Conservation (phyloP, 2,113 vertebrate species). For the Lepus europaeus region DNA sequence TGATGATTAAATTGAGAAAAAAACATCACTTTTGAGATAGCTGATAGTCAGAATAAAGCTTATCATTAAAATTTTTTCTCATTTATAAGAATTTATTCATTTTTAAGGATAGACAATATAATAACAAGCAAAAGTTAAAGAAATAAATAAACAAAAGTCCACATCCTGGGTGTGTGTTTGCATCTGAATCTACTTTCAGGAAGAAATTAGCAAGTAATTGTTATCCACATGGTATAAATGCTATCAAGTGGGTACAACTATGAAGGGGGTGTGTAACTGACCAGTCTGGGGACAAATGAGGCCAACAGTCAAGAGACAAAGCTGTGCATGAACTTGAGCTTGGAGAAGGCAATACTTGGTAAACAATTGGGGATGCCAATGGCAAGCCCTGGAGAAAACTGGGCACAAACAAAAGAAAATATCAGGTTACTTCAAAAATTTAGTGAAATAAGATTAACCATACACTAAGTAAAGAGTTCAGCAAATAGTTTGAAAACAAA, state of each 20-base stretch:
- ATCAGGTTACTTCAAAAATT: no score
- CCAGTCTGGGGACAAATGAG: fast-evolving
- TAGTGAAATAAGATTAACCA: no score
- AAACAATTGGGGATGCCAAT: not conserved
- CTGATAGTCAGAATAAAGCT: not conserved
- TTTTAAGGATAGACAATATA: not conserved
- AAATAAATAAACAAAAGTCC: not conserved
- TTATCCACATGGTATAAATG: not conserved
- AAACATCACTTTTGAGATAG: not conserved
- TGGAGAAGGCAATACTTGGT: no score
- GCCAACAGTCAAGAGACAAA: not conserved
- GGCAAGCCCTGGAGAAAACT: not conserved
- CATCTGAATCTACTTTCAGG: not conserved
- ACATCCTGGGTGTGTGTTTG: not conserved
- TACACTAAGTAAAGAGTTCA: no score
- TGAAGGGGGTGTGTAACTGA: no score
- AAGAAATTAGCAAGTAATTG: not conserved
- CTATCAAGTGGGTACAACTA: not conserved
- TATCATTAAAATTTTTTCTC: not conserved
- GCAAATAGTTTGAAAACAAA: no score
- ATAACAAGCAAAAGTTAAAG: not conserved
- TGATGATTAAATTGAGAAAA: not conserved
- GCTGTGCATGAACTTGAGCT: not conserved
- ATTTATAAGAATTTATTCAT: not conserved
- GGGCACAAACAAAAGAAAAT: not conserved